Evolutionary conservation across 2,797 vertebrate species (phyloP), one percentile per base, ranked within the genome.

Genomic region (Erethizon dorsatum): DNA sequence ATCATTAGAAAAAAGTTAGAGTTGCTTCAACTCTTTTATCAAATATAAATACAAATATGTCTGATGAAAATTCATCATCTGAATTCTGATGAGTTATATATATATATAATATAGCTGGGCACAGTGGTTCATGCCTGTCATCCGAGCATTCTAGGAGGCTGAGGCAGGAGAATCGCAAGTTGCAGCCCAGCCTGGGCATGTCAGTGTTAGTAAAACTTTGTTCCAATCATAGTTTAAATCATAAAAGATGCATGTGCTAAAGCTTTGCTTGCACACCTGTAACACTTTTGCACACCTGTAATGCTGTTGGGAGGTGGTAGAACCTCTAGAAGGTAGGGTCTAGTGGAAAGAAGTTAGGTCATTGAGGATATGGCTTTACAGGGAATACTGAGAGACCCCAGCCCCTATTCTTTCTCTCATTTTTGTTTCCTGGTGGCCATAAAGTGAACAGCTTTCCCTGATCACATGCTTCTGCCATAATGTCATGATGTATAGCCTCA

Each of bases 1-100:
- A 77, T 65, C 73, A 89, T 37, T n/a, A 69, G 65, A n/a, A 69
- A 61, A 69, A 69, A 37, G 63, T 65, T 33, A 65, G 65, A 67
- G 78, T 0, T 24, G 17, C 75, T 91, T 54, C 24, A 91, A 80
- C 50, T 82, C 45, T 67, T 78, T 91, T 83, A 41, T 54, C 77
- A 83, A 82, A 87, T 65, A 14, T 75, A 93, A 96, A 84, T 83
- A 82, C 41, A 87, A 69, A n/a, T 69, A 50, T 78, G 95, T 83
- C 26, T n/a, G 20, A 83, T 86, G 78, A 90, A 90, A 50, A 83
- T 52, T 92, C 78, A 82, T 11, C 28, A 88, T 45, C 73, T 86
- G 37, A 83, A 92, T 82, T 78, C 63, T 90, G 56, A 94, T 63
- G 9, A 57, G 7, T 17, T 94, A 1, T 83, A n/a, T 28, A 28